phyloP scores from a whole-genome alignment of 2,113 vertebrate species.

The Elgaria multicarinata region DNA sequence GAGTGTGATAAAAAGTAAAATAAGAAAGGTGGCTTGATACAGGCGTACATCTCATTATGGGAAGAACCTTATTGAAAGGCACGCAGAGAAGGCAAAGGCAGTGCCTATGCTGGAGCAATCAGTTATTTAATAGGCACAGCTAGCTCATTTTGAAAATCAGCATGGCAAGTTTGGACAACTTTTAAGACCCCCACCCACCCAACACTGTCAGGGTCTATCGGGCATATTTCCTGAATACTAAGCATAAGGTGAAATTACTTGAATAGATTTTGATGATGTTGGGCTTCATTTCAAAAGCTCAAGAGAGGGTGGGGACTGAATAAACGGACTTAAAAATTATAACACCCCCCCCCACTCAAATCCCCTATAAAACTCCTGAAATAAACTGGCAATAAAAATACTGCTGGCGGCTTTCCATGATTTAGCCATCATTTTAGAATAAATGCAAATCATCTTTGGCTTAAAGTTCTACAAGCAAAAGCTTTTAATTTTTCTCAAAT shows the following conservation, averaged over 20 bases:
- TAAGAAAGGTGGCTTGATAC: slow-evolving; percentile 17
- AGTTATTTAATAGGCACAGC: fast-evolving
- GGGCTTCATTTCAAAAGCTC: slow-evolving; percentile 63
- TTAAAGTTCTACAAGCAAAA: slow-evolving; percentile 57
- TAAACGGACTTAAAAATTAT: slow-evolving; percentile 63
- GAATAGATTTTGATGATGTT: slow-evolving; percentile 52
- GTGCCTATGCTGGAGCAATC: neutral
- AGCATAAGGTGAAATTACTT: slow-evolving; percentile 26
- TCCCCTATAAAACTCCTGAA: slow-evolving; percentile 54
- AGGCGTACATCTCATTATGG: neutral
- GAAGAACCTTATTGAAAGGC: slow-evolving; percentile 32
- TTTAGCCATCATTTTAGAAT: slow-evolving; percentile 48
- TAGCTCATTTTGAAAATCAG: slow-evolving; percentile 43
- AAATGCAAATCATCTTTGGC: slow-evolving; percentile 62
- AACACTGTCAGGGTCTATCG: neutral
- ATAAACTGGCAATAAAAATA: slow-evolving; percentile 43
- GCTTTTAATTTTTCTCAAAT: slow-evolving; percentile 74
- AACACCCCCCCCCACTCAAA: slow-evolving; percentile 21
- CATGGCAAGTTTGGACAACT: slow-evolving; percentile 2
- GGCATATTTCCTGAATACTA: slow-evolving; percentile 22
- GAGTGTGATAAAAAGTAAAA: neutral
- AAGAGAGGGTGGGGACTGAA: slow-evolving; percentile 48
- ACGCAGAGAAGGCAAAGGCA: slow-evolving; percentile 7
- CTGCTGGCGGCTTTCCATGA: slow-evolving; percentile 59
- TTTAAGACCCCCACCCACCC: neutral